These are phyloP conservation scores for Leptoteleia sp. DNA, from an alignment of 1,140 invertebrate genomes.

Conservation along the genomic window DNA sequence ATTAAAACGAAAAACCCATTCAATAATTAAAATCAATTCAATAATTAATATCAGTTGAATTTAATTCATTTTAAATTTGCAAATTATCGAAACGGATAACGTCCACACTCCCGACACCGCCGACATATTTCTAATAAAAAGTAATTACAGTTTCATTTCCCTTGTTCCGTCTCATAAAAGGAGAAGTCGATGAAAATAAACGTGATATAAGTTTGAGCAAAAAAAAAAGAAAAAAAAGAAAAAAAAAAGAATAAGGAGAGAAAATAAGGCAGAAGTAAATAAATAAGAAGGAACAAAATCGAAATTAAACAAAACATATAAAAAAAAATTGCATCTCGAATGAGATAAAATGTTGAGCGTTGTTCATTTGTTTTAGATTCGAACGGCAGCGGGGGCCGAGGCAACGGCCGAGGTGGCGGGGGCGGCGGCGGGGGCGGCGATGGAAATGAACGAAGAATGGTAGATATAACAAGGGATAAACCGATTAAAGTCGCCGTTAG, in stretches of 20 bases:
- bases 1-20: too few species aligned
- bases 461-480: constrained; percentile 92
- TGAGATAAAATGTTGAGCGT: constrained; percentile 30
- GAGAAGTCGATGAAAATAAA: background rate
- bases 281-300: too few species aligned
- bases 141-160: constrained; percentile 4
- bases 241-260: too few species aligned
- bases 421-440: constrained; percentile 69
- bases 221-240: constrained; percentile 8
- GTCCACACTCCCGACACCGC: too few species aligned
- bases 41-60: too few species aligned
- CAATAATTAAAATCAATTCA: too few species aligned
- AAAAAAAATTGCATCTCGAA: background rate
- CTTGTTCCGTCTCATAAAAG: constrained; percentile 1
- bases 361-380: constrained; percentile 71
- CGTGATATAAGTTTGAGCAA: background rate
- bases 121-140: too few species aligned
- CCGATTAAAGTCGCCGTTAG: constrained; percentile 91
- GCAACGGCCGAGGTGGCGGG: constrained; percentile 67
- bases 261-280: too few species aligned
- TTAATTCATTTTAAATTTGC: too few species aligned
- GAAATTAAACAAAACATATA: too few species aligned
- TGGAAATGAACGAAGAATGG: constrained; percentile 83
- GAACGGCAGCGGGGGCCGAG: constrained; percentile 64
- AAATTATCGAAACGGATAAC: too few species aligned